Evolutionary conservation across 2,888 invertebrate species (phyloP), one percentile per base, ranked within the genome.

Genomic region (Fragum whitleyi): DNA sequence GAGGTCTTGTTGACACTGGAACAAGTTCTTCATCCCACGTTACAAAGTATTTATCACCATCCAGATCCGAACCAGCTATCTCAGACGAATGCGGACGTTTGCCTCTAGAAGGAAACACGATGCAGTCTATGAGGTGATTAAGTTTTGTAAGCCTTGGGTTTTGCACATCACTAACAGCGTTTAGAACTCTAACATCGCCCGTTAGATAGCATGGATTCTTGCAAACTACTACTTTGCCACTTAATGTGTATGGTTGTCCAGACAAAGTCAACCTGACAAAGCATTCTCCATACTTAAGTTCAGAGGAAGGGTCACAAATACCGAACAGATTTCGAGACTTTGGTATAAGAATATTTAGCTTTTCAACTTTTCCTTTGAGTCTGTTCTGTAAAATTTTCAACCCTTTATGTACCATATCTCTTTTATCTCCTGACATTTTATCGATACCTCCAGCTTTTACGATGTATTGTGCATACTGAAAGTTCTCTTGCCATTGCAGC

Each of bases 201-300:
- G 93, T 90, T 62, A 93, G 93, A 77, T 93, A 92, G 76, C 94
- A 94, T 6, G 94, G 94, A 81, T 94, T 94, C 87, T 94, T 94
- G 19, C 92, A 92, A 26, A 94, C 92, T 36, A 94, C 86, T 6
- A 94, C 91, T 16, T 86, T 87, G 16, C 93, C 89, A 6, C 51
- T 47, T 7, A 90, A 53, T 6, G 81, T 70, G 28, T 57, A 68
- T n/a, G 83, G 80, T n/a, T 79, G 78, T 2, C 74, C 74, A 5
- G 79, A 67, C n/a, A 61, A 42, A 14, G 90, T 87, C 23, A 88
- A 79, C 47, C 86, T 86, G 0, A 91, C 74, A 65, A 88, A 91
- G n/a, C 90, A 87, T 79, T 94, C 91, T 14, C 93, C 93, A 65
- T 90, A 89, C 72, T 92, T 88, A 19, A 94, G 87, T 7, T 82